Conservation (phyloP, 2,888 invertebrate genomes). For the Tridacna crocea region DNA sequence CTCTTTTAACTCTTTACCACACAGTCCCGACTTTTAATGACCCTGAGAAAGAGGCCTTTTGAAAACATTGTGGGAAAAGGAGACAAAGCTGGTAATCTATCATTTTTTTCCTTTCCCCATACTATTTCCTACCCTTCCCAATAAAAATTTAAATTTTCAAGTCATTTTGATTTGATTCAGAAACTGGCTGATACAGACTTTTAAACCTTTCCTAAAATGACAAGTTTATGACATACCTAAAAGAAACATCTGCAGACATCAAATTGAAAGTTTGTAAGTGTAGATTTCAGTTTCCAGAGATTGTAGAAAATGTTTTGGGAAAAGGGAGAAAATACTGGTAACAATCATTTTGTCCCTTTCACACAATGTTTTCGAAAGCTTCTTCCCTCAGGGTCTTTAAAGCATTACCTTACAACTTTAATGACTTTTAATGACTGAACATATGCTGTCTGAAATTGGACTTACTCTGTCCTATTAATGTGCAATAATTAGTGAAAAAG, state of each 20-base stretch:
- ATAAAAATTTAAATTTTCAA: too few relatives aligned
- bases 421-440: too few relatives aligned
- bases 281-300: not conserved
- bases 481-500: not conserved
- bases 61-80: too few relatives aligned
- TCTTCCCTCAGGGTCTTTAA: not conserved
- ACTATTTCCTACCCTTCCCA: too few relatives aligned
- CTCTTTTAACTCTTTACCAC: too few relatives aligned
- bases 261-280: not conserved
- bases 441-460: not conserved
- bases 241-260: not conserved
- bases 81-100: too few relatives aligned
- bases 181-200: not conserved
- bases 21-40: too few relatives aligned
- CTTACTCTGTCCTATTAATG: not conserved
- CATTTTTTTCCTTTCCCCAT: not conserved
- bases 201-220: not conserved
- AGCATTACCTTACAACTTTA: too few relatives aligned
- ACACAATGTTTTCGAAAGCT: not conserved
- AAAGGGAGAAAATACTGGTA: not conserved
- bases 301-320: not conserved
- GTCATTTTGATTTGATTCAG: too few relatives aligned
- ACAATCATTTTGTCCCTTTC: not conserved
- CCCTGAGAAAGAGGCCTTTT: too few relatives aligned
- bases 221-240: not conserved